Conservation (phyloP, 2,888 invertebrate species). For the Agapetus fuscipes region DNA sequence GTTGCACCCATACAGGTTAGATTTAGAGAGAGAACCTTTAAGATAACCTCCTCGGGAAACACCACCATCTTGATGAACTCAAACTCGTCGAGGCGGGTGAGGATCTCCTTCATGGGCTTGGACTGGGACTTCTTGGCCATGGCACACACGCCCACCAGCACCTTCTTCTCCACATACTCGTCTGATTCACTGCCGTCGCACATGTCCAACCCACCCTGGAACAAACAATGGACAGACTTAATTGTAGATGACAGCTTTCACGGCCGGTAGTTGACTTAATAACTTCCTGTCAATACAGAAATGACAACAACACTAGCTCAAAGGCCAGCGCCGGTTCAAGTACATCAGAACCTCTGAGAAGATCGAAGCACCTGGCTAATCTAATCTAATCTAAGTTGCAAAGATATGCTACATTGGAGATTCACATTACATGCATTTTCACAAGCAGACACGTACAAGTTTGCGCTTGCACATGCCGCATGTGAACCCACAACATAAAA, state of each 20-base stretch:
- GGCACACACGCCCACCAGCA: constrained; percentile 97
- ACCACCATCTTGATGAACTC: constrained; percentile 92
- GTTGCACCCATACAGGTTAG: constrained; percentile 40
- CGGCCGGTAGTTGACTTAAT: no score
- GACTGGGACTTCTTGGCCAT: constrained; percentile 99
- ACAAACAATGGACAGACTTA: constrained; percentile 12
- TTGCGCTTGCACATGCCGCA: no score
- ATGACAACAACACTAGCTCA: background rate
- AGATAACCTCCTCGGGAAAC: constrained; percentile 92
- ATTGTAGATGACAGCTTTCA: background rate
- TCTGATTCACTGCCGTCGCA: constrained; percentile 56
- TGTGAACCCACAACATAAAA: no score
- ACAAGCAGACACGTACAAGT: no score
- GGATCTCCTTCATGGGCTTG: constrained; percentile 98
- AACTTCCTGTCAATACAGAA: no score
- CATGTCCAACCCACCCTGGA: constrained; percentile 68
- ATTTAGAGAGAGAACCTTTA: constrained; percentile 59
- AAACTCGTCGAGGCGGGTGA: constrained; percentile 91
- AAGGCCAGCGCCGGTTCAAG: no score
- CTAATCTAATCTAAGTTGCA: no score
- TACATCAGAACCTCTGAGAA: no score
- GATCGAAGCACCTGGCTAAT: no score
- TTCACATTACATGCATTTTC: no score
- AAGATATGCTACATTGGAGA: no score
- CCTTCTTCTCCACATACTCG: constrained; percentile 69